phyloP scores from a whole-genome alignment of 2,888 invertebrate species.

The Erannis defoliaria region DNA sequence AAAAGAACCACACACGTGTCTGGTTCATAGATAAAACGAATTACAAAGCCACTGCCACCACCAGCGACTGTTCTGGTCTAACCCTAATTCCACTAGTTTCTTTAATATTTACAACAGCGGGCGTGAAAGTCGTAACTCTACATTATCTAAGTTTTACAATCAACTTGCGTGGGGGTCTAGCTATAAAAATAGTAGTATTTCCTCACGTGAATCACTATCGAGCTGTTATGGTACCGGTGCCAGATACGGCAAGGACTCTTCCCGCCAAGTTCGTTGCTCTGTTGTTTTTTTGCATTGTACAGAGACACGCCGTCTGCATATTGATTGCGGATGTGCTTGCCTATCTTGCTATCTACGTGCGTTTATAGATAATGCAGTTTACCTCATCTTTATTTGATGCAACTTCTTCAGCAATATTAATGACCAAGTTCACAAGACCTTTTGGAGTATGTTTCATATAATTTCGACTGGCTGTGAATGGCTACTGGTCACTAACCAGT shows the following conservation, averaged over 20 bases:
- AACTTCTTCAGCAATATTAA: not conserved
- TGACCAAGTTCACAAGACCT: not conserved
- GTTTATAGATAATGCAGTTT: constrained; percentile 11
- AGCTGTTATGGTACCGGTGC: constrained; percentile 62
- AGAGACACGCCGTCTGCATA: constrained; percentile 77
- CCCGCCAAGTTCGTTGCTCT: constrained; percentile 80
- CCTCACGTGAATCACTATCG: constrained; percentile 67
- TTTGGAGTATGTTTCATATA: not conserved
- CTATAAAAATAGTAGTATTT: constrained; percentile 62
- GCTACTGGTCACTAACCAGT: constrained; percentile 13
- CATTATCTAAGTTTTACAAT: constrained; percentile 40
- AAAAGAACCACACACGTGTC: constrained; percentile 58
- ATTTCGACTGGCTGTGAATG: not conserved
- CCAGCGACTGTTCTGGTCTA: constrained; percentile 9
- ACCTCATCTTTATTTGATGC: not conserved
- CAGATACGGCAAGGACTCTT: constrained; percentile 74
- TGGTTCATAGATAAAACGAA: constrained; percentile 35
- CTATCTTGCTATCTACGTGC: constrained; percentile 36
- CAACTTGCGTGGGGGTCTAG: constrained; percentile 50
- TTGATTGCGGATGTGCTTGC: constrained; percentile 57
- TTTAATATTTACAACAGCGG: constrained; percentile 19
- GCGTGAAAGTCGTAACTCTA: constrained; percentile 29
- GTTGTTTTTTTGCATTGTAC: constrained; percentile 75
- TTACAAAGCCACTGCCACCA: not conserved
- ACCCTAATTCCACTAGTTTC: constrained; percentile 18